Conservation (phyloP, 2,888 invertebrate genomes). For the Cyclophora punctaria region DNA sequence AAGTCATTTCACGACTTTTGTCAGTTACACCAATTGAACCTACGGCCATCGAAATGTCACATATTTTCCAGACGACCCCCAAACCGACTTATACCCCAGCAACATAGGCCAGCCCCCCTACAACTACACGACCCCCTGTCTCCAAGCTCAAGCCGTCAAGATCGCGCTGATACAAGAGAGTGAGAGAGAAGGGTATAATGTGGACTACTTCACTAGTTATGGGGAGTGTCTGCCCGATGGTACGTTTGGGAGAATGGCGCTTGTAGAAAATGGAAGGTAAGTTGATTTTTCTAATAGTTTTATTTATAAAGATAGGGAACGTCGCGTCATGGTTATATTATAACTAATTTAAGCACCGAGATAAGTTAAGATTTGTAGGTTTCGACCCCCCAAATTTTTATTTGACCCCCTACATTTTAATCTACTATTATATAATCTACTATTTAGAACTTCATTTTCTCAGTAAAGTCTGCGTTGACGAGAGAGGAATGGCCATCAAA, state of each 20-base stretch:
- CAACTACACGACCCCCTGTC: slow-evolving; percentile 53
- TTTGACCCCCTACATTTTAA: no score
- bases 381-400: no score
- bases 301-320: no score
- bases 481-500: slow-evolving; percentile 68
- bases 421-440: background rate
- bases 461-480: slow-evolving; percentile 76
- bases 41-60: no score
- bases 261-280: background rate
- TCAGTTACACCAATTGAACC: no score
- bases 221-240: slow-evolving; percentile 55
- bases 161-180: slow-evolving; percentile 36
- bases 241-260: slow-evolving; percentile 37
- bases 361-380: no score
- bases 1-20: no score
- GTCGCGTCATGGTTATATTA: no score
- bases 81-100: slow-evolving; percentile 43
- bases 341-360: no score
- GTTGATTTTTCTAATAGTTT: no score
- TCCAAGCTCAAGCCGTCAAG: slow-evolving; percentile 30
- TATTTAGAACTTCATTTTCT: slow-evolving; percentile 24
- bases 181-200: slow-evolving; percentile 41
- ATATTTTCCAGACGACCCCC: slow-evolving; percentile 38
- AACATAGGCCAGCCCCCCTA: slow-evolving; percentile 38
- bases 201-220: slow-evolving; percentile 39